Evolutionary conservation across 1,140 invertebrate species (phyloP), one percentile per base, ranked within the genome.

Genomic region (Drosophila malerkotliana): DNA sequence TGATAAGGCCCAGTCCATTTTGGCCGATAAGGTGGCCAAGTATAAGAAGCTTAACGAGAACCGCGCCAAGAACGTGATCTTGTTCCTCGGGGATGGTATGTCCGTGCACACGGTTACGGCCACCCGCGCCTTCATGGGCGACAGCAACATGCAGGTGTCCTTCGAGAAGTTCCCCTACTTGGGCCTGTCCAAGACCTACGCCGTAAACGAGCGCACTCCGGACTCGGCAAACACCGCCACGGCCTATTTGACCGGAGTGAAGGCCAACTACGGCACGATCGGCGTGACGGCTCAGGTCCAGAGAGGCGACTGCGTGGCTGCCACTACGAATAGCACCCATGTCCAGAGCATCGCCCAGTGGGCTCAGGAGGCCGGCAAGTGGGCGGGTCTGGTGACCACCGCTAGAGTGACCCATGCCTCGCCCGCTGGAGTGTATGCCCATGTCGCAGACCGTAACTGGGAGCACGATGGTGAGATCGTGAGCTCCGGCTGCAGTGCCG

Each of bases 21-120:
- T 92, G 30, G 51, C 76, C 41, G 74, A 83, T 53, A 90, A 92
- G 75, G 56, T 90, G 48, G 66, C 44, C 63, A 60, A 61, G 45
- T 91, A 59, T 80, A 92, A 77, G 63, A 75, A 90, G 34, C 93
- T 93, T 2, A 92, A 92, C 14, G 79, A 76, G 2, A 91, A 91
- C 2, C 78, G 72, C 3, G 96, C 96, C 5, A 95, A 95, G 78
- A 96, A 96, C 87, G 93, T 96, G 6, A 95, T 97, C 30, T 82
- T 97, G 55, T 97, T 96, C 87, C 87, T 97, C 26, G 96, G 96
- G 1, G 96, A 97, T 81, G 96, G 96, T 8, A 96, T 97, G 95
- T 95, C 95, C 7, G 91, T 96, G n/a, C 92, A 95, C 2, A 96
- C 96, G 6, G 87, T 96, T 7, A 94, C 95, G 0, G 95, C 95